Base-by-base conservation (phyloP, 2,888 invertebrate species). In the Drosophila tanythrix region DNA sequence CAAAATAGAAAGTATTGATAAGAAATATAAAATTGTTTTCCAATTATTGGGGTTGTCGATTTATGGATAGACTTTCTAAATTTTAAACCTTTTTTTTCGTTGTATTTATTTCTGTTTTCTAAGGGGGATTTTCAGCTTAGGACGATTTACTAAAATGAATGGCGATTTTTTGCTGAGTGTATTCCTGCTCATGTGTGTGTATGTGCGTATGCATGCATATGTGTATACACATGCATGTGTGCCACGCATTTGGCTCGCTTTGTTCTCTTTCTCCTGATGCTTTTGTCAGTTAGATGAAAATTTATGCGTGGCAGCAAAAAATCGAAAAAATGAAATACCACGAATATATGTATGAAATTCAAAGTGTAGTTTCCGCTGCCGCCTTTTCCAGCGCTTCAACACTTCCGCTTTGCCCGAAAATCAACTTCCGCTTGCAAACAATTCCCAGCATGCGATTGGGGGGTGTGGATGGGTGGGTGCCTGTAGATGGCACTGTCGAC, bases 341-440 rank as follows among this genome's bases (percentile, higher is more conserved):
- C 66, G 67, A 79, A 79, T 74, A 36, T 27, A 27, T 36, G 21
- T 56, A 88, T 79, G 76, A 84, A 84, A 82, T 79, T 82, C 70
- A 72, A 76, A 67, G 64, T 65, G 63, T 72, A 27, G 53, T 46
- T 46, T 48, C 51, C 76, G 70, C 48, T 62, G 53, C 27, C 56
- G 62, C 51, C 33, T 70, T 61, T 67, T 68, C 64, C 61, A 64
- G 53, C 59, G 75, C 72, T 70, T 71, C 77, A 83, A 82, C 90
- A 85, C 85, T 89, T 85, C 88, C 85, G 90, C 65, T 71, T 73
- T 82, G 82, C 74, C 83, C 74, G 88, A 85, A 84, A 75, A 89
- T 88, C 79, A 85, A 85, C 85, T 85, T 85, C 85, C 85, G 90
- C 76, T 68, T 60, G 82, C 86, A 88, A 77, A 85, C 82, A 88